Evolutionary conservation across 2,113 vertebrate genomes (phyloP).

Genomic region (Pterocles burchelli): DNA sequence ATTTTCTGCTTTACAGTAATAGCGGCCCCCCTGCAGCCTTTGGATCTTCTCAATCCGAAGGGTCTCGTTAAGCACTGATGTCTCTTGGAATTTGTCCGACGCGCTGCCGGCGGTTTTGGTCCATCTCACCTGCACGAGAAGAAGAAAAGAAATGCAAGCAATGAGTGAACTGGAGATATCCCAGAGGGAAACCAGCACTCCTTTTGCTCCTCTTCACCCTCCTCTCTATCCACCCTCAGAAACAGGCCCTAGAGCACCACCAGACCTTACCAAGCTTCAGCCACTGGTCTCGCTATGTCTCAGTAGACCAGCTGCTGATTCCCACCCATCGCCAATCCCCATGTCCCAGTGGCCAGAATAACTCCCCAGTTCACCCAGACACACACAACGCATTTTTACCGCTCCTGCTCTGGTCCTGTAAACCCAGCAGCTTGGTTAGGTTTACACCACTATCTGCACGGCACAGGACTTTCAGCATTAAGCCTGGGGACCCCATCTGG

Average conservation of each 20-base stretch:
- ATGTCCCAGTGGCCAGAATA: rapidly evolving
- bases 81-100: conserved; percentile 98
- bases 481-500: background rate
- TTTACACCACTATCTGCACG: background rate
- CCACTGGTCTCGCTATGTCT: background rate
- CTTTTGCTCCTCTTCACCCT: background rate
- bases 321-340: background rate
- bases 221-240: background rate
- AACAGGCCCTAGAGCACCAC: background rate
- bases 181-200: background rate
- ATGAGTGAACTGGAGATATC: background rate
- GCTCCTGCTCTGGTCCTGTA: background rate
- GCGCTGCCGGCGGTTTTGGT: conserved; percentile 96
- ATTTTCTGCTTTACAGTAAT: conserved; percentile 99
- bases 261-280: background rate
- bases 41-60: conserved; percentile 92
- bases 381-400: background rate
- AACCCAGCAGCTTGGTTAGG: background rate
- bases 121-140: conserved; percentile 87
- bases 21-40: conserved; percentile 94
- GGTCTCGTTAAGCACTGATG: conserved; percentile 95
- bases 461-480: background rate
- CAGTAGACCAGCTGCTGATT: background rate
- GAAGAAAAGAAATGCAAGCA: background rate
- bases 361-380: background rate